These are phyloP conservation scores for Alviniconcha strummeri DNA, from an alignment of 2,888 invertebrate genomes.

Conservation along the genomic window DNA sequence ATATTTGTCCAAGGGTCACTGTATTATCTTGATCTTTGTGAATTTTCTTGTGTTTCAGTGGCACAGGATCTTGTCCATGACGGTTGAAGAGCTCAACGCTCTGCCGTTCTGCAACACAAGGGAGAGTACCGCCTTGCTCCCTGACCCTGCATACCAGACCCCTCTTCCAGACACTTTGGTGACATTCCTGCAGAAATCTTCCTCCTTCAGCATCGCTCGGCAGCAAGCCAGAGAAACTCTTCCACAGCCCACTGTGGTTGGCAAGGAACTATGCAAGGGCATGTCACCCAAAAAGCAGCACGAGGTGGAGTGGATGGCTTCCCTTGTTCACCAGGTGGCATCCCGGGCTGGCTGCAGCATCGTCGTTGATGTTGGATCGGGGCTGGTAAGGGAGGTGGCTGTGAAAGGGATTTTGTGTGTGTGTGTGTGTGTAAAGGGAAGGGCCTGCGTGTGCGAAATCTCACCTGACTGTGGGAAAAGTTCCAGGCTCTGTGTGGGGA, in stretches of 20 bases:
- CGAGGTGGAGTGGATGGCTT: conserved; percentile 66
- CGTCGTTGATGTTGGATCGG: conserved; percentile 68
- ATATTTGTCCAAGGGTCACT: no score
- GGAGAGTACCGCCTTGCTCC: no score
- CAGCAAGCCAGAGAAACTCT: neutral
- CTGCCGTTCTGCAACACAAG: conserved; percentile 49
- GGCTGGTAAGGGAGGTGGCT: conserved; percentile 56
- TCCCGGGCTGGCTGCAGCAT: conserved; percentile 45
- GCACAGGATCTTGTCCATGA: conserved; percentile 44
- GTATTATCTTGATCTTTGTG: no score
- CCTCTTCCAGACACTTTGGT: neutral
- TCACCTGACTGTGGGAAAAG: no score
- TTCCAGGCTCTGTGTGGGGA: no score
- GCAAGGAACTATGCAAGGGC: conserved; percentile 51
- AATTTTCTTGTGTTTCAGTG: conserved; percentile 50
- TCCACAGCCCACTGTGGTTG: conserved; percentile 33
- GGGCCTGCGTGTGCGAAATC: no score
- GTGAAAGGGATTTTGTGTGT: neutral
- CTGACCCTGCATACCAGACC: neutral
- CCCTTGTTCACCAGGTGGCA: conserved; percentile 57
- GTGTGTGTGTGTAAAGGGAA: no score
- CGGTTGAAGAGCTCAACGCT: conserved; percentile 49
- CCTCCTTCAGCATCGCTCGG: neutral
- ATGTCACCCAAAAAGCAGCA: conserved; percentile 70
- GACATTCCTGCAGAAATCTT: neutral